Conservation (phyloP, 2,113 vertebrate genomes). For the Zingel zingel region DNA sequence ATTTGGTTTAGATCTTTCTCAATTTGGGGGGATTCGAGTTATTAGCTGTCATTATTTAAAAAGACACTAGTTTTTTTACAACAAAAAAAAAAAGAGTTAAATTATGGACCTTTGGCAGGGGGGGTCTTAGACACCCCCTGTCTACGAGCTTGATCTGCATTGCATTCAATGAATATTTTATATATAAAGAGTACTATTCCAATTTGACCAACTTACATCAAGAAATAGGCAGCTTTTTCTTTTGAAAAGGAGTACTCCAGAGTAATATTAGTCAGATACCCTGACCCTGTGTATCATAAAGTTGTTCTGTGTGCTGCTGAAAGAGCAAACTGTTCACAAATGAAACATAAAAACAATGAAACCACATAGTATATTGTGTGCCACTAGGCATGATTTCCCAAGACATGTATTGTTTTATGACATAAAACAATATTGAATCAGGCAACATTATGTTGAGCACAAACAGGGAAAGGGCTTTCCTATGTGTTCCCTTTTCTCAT, state of each 20-base stretch:
- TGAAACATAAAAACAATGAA: constrained; percentile 20
- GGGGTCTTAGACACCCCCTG: too few relatives aligned
- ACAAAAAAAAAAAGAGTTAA: too few relatives aligned
- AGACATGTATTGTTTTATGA: background rate
- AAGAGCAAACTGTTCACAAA: constrained; percentile 1
- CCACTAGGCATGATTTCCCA: background rate
- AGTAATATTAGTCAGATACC: background rate
- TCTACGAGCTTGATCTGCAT: too few relatives aligned
- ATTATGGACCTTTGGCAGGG: too few relatives aligned
- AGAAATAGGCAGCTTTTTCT: background rate
- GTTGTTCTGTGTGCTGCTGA: background rate
- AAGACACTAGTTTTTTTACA: too few relatives aligned
- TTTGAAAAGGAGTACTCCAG: too few relatives aligned
- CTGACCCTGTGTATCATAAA: background rate
- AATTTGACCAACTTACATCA: background rate
- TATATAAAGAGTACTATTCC: background rate
- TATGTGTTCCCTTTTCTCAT: background rate
- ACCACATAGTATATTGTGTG: background rate
- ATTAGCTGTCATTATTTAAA: too few relatives aligned
- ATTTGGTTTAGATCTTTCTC: too few relatives aligned
- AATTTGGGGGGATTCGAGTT: too few relatives aligned
- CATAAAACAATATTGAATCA: constrained; percentile 8
- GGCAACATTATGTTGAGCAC: background rate
- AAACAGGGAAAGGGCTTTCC: background rate
- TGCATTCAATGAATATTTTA: background rate